These are phyloP conservation scores for Hippocampus comes DNA, from an alignment of 2,113 vertebrate genomes.

Conservation along the genomic window DNA sequence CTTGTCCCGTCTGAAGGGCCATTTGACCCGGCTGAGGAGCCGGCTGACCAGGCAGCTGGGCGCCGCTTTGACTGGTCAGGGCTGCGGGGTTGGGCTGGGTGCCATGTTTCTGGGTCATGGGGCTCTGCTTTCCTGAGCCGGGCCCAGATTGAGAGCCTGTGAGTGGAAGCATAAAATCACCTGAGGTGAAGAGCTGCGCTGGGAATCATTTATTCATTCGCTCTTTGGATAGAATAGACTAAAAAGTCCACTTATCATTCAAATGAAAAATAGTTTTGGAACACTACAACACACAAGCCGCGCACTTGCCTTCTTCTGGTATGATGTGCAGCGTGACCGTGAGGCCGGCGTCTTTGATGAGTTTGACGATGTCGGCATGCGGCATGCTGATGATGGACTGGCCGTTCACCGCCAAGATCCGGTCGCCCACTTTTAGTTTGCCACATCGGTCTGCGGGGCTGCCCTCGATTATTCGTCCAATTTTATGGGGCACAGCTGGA, in stretches of 20 bases:
- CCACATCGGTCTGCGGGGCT: constrained; percentile 95
- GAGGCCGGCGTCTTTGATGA: constrained; percentile 97
- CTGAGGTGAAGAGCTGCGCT: neutral
- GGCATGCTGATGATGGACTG: constrained; percentile 99
- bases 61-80: constrained; percentile 75
- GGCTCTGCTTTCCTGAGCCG: constrained; percentile 96
- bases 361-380: constrained; percentile 98
- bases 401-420: constrained; percentile 97
- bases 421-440: constrained; percentile 96
- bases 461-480: constrained; percentile 96
- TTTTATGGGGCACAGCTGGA: constrained; percentile 97
- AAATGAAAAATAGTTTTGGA: neutral
- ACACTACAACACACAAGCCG: neutral
- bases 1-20: constrained; percentile 53
- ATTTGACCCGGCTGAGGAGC: constrained; percentile 43
- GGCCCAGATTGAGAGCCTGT: constrained; percentile 90
- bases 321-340: constrained; percentile 97
- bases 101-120: constrained; percentile 92
- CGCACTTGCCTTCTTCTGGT: constrained; percentile 91
- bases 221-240: neutral
- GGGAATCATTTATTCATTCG: neutral
- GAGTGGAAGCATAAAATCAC: neutral
- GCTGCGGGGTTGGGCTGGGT: constrained; percentile 76
- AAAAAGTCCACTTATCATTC: neutral
- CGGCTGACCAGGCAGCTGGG: constrained; percentile 52